Evolutionary conservation across 2,797 vertebrate species (phyloP), one percentile per base, ranked within the genome.

Genomic region (Gymnodraco acuticeps): DNA sequence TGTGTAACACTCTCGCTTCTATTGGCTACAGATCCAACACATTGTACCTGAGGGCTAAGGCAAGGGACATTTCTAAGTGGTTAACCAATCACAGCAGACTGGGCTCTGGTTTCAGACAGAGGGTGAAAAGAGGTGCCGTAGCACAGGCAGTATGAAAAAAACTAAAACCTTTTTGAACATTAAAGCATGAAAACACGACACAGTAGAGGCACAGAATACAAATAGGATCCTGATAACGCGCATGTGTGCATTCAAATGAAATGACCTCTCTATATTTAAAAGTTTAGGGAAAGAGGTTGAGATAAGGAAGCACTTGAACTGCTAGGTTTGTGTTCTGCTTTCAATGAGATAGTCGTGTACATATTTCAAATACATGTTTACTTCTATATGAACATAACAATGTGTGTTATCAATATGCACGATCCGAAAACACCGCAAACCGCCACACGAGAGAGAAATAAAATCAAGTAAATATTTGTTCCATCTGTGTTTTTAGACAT

Each of bases 401-500:
- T 2, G 1, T 4, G 12, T 52, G 14, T 20, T 27, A 50, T 10
- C 20, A 33, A 7, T 50, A 8, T 11, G 16, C 55, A 59, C 5
- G 3, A 31, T 61, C 43, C 53, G 23, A 46, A 68, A 58, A 73
- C 10, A 65, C 1, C 6, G 20, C 16, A 50, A 61, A 15, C 0
- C 0, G 38, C 45, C 13, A 58, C 31, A 72, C 20, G 61, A 41
- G 15, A 53, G 20, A 53, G 20, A 62, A 51, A 47, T 43, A 0
- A 7, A 55, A 45, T 1, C 0, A 4, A 42, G 31, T 10, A 12
- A 13, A 33, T 48, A n/a, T 65, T 67, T 64, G 23, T 65, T 75
- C 33, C 78, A 56, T 83, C 56, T 68, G 64, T 54, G 46, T 71
- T 73, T 62, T 9, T 53, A 66, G 27, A 64, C 64, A 33, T 47